Evolutionary conservation across 1,140 invertebrate genomes (phyloP).

Genomic region (Metopolophium dirhodum): DNA sequence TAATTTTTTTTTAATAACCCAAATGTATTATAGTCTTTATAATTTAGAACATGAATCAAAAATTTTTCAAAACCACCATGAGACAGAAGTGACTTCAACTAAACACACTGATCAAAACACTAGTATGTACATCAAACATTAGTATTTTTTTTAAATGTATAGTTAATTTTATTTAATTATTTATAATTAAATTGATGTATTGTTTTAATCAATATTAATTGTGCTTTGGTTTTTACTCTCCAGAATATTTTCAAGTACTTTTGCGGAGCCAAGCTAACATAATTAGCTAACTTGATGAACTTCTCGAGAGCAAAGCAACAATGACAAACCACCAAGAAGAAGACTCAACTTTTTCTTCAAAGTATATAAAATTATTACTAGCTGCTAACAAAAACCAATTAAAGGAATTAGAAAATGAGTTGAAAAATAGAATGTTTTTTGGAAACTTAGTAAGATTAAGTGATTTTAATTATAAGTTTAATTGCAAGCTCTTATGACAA

Average conservation of each 20-base stretch:
- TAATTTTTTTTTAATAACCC: too few relatives aligned
- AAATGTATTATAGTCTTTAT: too few relatives aligned
- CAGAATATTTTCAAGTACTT: background rate
- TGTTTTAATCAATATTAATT: slow-evolving; percentile 1
- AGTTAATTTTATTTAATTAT: background rate
- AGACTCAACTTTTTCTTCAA: background rate
- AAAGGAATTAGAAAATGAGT: background rate
- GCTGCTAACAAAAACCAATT: background rate
- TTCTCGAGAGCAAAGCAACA: background rate
- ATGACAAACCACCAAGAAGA: background rate
- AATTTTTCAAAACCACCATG: too few relatives aligned
- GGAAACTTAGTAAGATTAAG: background rate
- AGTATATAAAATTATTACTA: background rate
- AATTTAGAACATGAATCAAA: too few relatives aligned
- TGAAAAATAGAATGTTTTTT: background rate
- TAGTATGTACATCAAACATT: background rate
- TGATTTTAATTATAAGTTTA: background rate
- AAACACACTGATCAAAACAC: background rate
- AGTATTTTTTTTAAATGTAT: background rate
- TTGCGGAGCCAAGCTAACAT: background rate
- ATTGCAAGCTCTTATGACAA: too few relatives aligned
- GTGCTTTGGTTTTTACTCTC: background rate
- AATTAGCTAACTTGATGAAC: too few relatives aligned
- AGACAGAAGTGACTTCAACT: too few relatives aligned
- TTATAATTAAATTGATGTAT: background rate